Evolutionary conservation across 2,888 invertebrate species (phyloP).

Genomic region (Uropetala carovei): DNA sequence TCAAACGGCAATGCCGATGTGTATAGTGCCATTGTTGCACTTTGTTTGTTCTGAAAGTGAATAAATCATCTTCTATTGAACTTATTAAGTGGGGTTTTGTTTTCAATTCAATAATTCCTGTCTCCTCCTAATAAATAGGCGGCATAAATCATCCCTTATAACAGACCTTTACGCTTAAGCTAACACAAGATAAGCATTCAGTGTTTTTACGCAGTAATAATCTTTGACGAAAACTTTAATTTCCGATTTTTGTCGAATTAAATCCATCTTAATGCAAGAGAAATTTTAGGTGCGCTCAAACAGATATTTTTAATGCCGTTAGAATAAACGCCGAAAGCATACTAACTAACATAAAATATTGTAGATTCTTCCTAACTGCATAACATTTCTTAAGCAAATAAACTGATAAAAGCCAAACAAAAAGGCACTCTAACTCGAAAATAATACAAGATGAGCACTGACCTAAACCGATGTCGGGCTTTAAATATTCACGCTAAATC

Average conservation of each 20-base stretch:
- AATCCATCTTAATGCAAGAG: background rate
- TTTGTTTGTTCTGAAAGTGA: conserved; percentile 58
- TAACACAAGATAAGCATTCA: background rate
- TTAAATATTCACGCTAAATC: too few relatives aligned
- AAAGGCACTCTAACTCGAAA: too few relatives aligned
- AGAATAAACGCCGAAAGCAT: too few relatives aligned
- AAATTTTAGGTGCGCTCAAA: background rate
- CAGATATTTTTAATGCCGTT: too few relatives aligned
- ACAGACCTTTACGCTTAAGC: background rate
- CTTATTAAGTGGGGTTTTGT: conserved; percentile 59
- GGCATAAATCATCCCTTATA: conserved; percentile 1
- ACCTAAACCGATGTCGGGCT: too few relatives aligned
- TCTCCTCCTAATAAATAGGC: conserved; percentile 24
- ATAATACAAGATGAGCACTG: too few relatives aligned
- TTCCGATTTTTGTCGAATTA: background rate
- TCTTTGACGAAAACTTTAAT: background rate
- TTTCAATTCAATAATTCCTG: conserved; percentile 61
- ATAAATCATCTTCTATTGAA: conserved; percentile 57
- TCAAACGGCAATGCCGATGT: conserved; percentile 38
- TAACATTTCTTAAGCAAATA: too few relatives aligned
- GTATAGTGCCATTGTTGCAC: conserved; percentile 53
- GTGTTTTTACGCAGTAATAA: background rate
- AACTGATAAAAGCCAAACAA: too few relatives aligned
- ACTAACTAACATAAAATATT: too few relatives aligned
- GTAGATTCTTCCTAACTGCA: too few relatives aligned